A percentile compares a stretch with the other conserved stretches of the same genome.
phyloP scores from a whole-genome alignment of 2,888 invertebrate genomes.

The Girardia tigrina region DNA sequence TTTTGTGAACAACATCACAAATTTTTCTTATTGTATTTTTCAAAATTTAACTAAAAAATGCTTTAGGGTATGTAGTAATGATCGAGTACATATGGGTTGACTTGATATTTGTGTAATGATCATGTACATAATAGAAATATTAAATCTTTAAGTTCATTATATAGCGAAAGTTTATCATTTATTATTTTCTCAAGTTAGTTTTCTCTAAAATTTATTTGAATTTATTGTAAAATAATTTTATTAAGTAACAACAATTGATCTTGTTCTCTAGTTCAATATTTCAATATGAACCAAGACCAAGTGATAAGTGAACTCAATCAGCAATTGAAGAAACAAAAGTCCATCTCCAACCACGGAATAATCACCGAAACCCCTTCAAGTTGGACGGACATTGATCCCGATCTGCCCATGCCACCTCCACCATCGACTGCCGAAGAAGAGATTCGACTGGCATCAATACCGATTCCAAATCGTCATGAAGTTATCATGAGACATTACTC shows the following conservation, averaged over 20 bases:
- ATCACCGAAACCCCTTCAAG: not conserved
- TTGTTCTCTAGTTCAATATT: not conserved
- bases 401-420: conserved; percentile 3
- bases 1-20: no score
- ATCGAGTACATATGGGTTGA: no score
- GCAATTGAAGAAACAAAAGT: not conserved
- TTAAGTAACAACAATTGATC: not conserved
- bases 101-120: no score
- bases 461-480: conserved; percentile 15
- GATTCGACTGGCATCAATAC: not conserved
- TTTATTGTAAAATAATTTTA: no score
- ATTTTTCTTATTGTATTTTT: no score
- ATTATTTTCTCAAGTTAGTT: no score
- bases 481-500: not conserved
- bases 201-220: no score
- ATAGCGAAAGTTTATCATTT: no score
- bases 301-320: not conserved
- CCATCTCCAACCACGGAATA: not conserved
- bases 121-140: no score
- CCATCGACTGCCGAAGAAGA: conserved; percentile 3
- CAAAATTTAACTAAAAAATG: no score
- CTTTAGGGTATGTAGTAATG: no score
- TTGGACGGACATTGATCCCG: not conserved
- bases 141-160: no score
- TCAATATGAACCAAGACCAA: not conserved